Percentiles rank a stretch among this genome's conserved stretches.
phyloP scores from a whole-genome alignment of 2,888 invertebrate species.

The Drepanosiphum platanoidis region DNA sequence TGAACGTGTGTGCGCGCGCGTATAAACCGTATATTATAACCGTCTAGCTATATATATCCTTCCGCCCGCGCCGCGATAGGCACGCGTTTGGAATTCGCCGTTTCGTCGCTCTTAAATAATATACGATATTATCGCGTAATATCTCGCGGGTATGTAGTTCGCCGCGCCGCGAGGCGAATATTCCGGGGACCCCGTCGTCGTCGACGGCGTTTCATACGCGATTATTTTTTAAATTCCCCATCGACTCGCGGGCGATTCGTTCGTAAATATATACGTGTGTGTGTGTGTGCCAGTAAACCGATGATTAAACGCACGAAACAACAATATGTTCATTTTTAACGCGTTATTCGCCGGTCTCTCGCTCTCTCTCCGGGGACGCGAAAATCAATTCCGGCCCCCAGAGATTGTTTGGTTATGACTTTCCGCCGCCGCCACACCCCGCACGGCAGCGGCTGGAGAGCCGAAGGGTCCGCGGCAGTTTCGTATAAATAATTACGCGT shows the following conservation, averaged over 20 bases:
- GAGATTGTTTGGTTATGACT: slow-evolving; percentile 59
- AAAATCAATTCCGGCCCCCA: slow-evolving; percentile 58
- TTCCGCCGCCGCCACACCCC: slow-evolving; percentile 24
- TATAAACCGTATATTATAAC: too few relatives aligned
- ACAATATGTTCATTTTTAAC: slow-evolving; percentile 61
- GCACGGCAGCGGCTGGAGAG: background rate
- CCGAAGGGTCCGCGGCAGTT: slow-evolving; percentile 21
- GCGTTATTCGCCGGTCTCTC: slow-evolving; percentile 50
- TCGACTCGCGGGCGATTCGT: background rate
- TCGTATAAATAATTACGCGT: background rate
- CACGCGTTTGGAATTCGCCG: background rate
- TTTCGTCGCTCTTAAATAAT: slow-evolving; percentile 6
- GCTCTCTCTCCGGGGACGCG: slow-evolving; percentile 50
- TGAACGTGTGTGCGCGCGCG: too few relatives aligned
- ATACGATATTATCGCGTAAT: too few relatives aligned
- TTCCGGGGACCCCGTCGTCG: too few relatives aligned
- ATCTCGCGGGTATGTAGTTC: too few relatives aligned
- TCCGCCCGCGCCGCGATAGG: background rate
- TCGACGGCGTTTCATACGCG: slow-evolving; percentile 46
- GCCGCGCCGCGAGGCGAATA: too few relatives aligned
- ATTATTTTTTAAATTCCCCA: slow-evolving; percentile 34
- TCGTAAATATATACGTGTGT: background rate
- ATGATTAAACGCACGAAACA: slow-evolving; percentile 60
- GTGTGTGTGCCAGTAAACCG: slow-evolving; percentile 15
- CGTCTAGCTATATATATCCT: too few relatives aligned